Evolutionary conservation across 2,888 invertebrate species (phyloP), one percentile per base, ranked within the genome.

Genomic region (Drosophila peninsularis): DNA sequence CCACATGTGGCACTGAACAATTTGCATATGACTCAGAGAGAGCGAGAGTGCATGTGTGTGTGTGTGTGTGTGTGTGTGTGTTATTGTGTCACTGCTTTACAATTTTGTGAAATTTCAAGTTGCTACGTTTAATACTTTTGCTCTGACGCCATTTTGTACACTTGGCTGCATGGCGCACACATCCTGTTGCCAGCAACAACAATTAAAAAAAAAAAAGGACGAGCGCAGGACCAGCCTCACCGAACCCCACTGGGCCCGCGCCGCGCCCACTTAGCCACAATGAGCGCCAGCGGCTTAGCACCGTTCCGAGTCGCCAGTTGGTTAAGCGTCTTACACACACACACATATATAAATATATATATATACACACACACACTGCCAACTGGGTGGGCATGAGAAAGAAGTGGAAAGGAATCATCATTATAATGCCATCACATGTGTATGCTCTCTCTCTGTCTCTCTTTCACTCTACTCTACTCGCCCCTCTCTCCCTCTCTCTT

Each of bases 281-380:
- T 65, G 49, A 58, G 63, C 63, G 75, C 69, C 58, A 47, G 41
- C 49, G 62, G 70, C 86, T 75, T 79, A 84, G 66, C 69, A 65
- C 53, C 63, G 63, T 55, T 58, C 37, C 60, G 53, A 64, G 36
- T 77, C 60, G 54, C 62, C 78, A 71, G 66, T 79, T 64, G 74
- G 65, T 71, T 77, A 87, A 81, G 75, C 85, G 52, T 63, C 81
- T 74, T 80, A 80, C n/a, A 21, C 45, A 77, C 64, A 65, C 61
- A 44, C 53, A 80, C n/a, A 21, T 41, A 77, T 61, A 77, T 77
- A 80, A 14, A 21, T 41, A 77, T 62, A 65, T 58, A 44, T 50
- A 80, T 14, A 21, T 36, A 77, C 64, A 65, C 61, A 44, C 53
- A 50, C 19, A 30, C 11, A 49, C 24, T 9, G 42, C 14, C 32